Percentiles rank a stretch among this genome's conserved stretches.
phyloP scores from a whole-genome alignment of 2,888 invertebrate genomes.

The Amphipyra tragopoginis region DNA sequence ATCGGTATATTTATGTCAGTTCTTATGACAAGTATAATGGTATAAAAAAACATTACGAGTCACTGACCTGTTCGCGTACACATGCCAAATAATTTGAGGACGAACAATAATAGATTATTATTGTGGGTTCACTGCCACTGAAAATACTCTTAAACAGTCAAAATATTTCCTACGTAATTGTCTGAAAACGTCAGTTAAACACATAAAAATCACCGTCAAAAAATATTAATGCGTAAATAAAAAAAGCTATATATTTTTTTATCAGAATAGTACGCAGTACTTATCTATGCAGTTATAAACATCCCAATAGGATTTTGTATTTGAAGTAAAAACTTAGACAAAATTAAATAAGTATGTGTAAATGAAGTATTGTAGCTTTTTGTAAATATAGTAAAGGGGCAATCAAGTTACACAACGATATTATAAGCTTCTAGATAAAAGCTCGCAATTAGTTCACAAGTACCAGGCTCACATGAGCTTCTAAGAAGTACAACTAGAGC shows the following conservation, averaged over 20 bases:
- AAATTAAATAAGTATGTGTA: no score
- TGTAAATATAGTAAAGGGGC: no score
- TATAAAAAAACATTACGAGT: constrained; percentile 7
- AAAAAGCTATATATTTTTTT: background rate
- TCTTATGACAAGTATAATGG: background rate
- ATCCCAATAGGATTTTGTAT: no score
- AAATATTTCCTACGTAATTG: constrained; percentile 7
- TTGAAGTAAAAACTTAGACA: no score
- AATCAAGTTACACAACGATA: no score
- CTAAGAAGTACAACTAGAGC: constrained; percentile 62
- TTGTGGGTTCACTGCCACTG: constrained; percentile 23
- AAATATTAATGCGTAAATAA: no score
- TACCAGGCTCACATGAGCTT: constrained; percentile 68
- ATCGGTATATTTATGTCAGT: background rate
- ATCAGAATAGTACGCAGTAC: background rate
- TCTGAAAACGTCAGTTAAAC: constrained; percentile 12
- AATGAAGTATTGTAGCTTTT: no score
- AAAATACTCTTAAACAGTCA: constrained; percentile 18
- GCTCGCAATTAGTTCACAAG: constrained; percentile 58
- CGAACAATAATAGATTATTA: constrained; percentile 13
- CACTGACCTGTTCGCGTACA: constrained; percentile 27
- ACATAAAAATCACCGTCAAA: background rate
- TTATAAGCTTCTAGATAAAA: constrained; percentile 47
- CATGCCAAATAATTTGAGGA: constrained; percentile 19
- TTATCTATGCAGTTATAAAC: no score